Evolutionary conservation across 92 coral and sea anemone genomes (phyloP).

Genomic region (Chrysogorgia sp.): DNA sequence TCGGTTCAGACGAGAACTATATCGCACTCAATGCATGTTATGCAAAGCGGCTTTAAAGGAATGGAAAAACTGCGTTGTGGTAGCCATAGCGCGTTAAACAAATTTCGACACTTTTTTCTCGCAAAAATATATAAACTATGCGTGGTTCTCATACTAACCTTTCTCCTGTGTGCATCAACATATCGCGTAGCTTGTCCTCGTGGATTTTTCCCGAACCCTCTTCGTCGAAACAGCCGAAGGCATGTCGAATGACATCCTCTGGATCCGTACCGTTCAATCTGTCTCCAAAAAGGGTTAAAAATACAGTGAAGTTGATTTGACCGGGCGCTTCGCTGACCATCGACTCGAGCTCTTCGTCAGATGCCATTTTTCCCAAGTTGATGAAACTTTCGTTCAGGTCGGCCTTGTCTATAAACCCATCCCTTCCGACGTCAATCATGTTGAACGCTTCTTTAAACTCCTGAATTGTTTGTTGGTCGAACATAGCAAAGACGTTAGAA

Average conservation of each 20-base stretch:
- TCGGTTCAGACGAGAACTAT: too few species aligned
- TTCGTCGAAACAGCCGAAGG: slow-evolving; percentile 89
- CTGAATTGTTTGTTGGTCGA: slow-evolving; percentile 95
- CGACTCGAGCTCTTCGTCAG: slow-evolving; percentile 78
- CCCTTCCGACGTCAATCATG: slow-evolving; percentile 97
- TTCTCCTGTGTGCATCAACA: slow-evolving; percentile 78
- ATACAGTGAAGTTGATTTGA: slow-evolving; percentile 91
- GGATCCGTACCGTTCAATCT: slow-evolving; percentile 97
- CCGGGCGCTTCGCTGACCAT: slow-evolving; percentile 95
- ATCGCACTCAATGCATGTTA: too few species aligned
- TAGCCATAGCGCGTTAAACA: not conserved
- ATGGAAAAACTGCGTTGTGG: not conserved
- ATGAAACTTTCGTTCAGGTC: slow-evolving; percentile 95
- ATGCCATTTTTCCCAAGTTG: slow-evolving; percentile 81
- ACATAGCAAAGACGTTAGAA: slow-evolving; percentile 98
- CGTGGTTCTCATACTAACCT: slow-evolving; percentile 63
- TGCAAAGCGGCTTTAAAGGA: too few species aligned
- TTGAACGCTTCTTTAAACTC: slow-evolving; percentile 99
- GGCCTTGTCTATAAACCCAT: slow-evolving; percentile 88
- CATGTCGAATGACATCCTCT: slow-evolving; percentile 90
- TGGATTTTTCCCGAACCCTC: slow-evolving; percentile 74
- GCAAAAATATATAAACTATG: slow-evolving; percentile 1
- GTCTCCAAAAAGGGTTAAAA: slow-evolving; percentile 95
- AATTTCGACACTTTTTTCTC: not conserved
- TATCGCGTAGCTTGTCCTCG: slow-evolving; percentile 73